A percentile compares a stretch with the other conserved stretches of the same genome.
Evolutionary conservation across 2,888 invertebrate species (phyloP).

Genomic region (Spilosoma lubricipeda): DNA sequence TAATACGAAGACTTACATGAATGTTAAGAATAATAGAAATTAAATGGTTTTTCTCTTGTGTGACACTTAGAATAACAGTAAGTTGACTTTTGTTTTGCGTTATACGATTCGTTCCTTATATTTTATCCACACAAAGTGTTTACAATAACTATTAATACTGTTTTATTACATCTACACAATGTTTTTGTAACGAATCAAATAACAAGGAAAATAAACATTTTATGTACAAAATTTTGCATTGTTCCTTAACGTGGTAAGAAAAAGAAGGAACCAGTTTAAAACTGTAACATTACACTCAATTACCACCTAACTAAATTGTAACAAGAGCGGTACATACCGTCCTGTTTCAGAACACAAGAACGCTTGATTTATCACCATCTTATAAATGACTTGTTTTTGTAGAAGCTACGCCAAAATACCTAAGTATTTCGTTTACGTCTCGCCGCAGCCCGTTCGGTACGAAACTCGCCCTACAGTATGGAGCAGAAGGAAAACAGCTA

Average conservation of each 20-base stretch:
- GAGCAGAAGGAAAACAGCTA: constrained; percentile 75
- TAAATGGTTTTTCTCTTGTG: too few relatives aligned
- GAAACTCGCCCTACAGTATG: constrained; percentile 67
- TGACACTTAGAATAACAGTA: too few relatives aligned
- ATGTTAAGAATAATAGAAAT: not conserved
- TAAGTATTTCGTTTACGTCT: constrained; percentile 75
- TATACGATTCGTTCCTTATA: not conserved
- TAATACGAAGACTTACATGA: not conserved
- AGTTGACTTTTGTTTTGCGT: not conserved
- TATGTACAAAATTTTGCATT: not conserved
- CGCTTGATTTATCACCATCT: constrained; percentile 70
- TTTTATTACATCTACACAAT: not conserved
- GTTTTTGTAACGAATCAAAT: not conserved
- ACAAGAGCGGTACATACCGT: constrained; percentile 1
- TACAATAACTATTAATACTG: not conserved
- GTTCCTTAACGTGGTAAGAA: not conserved
- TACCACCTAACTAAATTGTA: constrained; percentile 8
- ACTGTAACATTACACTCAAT: not conserved
- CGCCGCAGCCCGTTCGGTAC: constrained; percentile 49
- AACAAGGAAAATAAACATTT: not conserved
- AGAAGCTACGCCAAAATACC: constrained; percentile 69
- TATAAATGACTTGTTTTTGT: constrained; percentile 79
- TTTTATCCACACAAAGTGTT: not conserved
- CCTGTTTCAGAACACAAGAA: constrained; percentile 48
- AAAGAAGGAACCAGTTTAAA: not conserved